Percentiles rank a stretch among this genome's conserved stretches.
Evolutionary conservation across 2,113 vertebrate genomes (phyloP).

Genomic region (Chiloscyllium plagiosum): DNA sequence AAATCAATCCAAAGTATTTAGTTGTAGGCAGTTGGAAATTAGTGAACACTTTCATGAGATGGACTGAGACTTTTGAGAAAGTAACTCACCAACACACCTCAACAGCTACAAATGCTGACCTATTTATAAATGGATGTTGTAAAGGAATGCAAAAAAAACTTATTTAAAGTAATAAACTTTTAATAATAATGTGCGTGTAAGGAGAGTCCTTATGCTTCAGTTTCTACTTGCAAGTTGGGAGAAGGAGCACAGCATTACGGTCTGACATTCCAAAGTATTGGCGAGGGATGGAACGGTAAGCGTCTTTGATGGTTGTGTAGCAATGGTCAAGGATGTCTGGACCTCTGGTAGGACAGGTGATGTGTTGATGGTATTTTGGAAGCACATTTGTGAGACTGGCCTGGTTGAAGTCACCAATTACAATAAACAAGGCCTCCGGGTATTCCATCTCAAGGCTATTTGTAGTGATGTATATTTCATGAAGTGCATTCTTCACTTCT

Average conservation of each 20-base stretch:
- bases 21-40: background rate
- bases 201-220: background rate
- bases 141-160: background rate
- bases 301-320: too few relatives aligned
- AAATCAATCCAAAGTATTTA: background rate
- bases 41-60: background rate
- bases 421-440: too few relatives aligned
- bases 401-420: too few relatives aligned
- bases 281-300: too few relatives aligned
- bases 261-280: too few relatives aligned
- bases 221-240: background rate
- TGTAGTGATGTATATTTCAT: too few relatives aligned
- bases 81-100: background rate
- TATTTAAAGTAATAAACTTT: background rate
- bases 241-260: background rate
- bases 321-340: too few relatives aligned
- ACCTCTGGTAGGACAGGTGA: too few relatives aligned
- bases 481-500: too few relatives aligned
- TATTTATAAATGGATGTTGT: background rate
- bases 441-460: too few relatives aligned
- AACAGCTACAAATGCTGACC: background rate
- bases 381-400: too few relatives aligned
- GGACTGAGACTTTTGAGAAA: background rate
- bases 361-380: too few relatives aligned
- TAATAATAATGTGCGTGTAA: background rate